Conservation (phyloP, 92 coral and sea anemone genomes). For the Montipora capitata region DNA sequence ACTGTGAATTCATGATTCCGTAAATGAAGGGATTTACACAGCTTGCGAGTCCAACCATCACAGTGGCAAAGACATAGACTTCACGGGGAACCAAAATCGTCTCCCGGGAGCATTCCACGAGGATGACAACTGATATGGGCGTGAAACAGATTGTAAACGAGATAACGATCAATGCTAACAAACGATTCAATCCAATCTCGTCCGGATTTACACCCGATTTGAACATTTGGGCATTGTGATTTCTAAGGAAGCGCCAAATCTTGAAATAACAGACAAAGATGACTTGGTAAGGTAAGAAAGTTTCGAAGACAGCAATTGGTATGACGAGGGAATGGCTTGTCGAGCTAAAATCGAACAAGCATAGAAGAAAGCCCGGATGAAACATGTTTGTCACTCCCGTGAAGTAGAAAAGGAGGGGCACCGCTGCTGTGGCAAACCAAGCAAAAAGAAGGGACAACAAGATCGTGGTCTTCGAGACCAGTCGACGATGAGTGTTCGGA, state of each 20-base stretch:
- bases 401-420: slow-evolving; percentile 33
- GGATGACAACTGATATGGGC: slow-evolving; percentile 45
- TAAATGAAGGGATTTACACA: slow-evolving; percentile 71
- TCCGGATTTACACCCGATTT: slow-evolving; percentile 59
- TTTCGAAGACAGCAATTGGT: slow-evolving; percentile 33
- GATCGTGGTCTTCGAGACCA: slow-evolving; percentile 50
- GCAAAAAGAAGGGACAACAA: slow-evolving; percentile 41
- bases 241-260: slow-evolving; percentile 66
- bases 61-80: slow-evolving; percentile 48
- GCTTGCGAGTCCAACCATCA: slow-evolving; percentile 46
- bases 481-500: slow-evolving; percentile 32
- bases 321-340: slow-evolving; percentile 37
- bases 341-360: slow-evolving; percentile 65
- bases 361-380: slow-evolving; percentile 60
- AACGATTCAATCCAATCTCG: slow-evolving; percentile 56
- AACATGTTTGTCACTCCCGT: slow-evolving; percentile 29
- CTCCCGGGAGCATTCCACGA: slow-evolving; percentile 36
- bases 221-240: slow-evolving; percentile 49
- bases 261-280: slow-evolving; percentile 69
- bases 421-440: slow-evolving; percentile 30
- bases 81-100: slow-evolving; percentile 60
- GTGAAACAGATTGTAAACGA: slow-evolving; percentile 65
- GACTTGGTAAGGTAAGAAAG: slow-evolving; percentile 37
- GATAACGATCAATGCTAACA: slow-evolving; percentile 47
- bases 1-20: slow-evolving; percentile 51